Percentiles rank a stretch among this genome's conserved stretches.
Evolutionary conservation across 2,888 invertebrate genomes (phyloP).

Genomic region (Emesis castigata): DNA sequence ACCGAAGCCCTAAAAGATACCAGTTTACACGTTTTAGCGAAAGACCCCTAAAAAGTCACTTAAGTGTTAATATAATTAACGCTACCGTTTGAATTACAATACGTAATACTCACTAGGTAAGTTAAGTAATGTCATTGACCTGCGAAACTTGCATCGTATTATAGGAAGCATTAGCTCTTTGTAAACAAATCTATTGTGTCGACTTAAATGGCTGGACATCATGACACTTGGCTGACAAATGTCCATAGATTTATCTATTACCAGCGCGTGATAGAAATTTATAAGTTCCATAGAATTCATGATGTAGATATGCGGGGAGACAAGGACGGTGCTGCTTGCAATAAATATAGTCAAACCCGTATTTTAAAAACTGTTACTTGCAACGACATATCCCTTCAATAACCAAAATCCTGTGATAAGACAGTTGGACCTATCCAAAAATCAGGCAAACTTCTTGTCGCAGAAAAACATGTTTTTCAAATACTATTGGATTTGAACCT

Average conservation of each 20-base stretch:
- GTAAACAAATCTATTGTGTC: background rate
- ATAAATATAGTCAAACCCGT: too few species aligned
- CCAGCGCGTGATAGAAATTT: background rate
- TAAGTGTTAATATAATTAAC: background rate
- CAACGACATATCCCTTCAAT: too few species aligned
- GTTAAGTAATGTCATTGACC: background rate
- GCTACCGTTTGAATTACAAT: background rate
- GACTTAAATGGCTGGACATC: background rate
- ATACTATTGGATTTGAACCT: too few species aligned
- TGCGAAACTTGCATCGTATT: background rate
- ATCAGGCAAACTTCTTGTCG: too few species aligned
- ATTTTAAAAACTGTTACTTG: too few species aligned
- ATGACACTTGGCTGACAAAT: slow-evolving; percentile 1
- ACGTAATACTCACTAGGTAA: background rate
- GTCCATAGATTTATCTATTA: background rate
- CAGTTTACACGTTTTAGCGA: background rate
- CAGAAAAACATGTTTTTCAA: too few species aligned
- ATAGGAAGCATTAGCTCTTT: background rate
- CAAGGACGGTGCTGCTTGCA: too few species aligned
- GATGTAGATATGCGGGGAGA: too few species aligned
- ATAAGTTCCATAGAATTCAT: background rate
- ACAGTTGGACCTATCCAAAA: too few species aligned
- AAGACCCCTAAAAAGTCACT: background rate
- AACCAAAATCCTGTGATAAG: too few species aligned
- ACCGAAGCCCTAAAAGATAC: too few species aligned